These are phyloP conservation scores for Siphlonurus alternatus DNA, from an alignment of 2,888 invertebrate genomes.

Conservation along the genomic window DNA sequence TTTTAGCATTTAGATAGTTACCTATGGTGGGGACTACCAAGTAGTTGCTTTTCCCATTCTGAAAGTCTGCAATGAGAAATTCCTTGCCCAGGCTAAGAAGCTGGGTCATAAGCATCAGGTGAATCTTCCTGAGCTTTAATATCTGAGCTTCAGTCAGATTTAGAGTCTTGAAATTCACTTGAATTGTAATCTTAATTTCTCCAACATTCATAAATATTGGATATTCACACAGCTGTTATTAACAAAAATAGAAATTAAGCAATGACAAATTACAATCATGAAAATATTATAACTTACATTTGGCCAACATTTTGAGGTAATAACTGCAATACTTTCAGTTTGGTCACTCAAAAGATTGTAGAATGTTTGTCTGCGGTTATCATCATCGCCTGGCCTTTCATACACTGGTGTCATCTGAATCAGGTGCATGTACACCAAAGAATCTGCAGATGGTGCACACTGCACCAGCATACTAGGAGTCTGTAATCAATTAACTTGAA, in stretches of 20 bases:
- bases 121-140: conserved; percentile 40
- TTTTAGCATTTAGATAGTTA: too few relatives aligned
- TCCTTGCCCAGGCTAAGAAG: conserved; percentile 44
- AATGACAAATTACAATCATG: too few relatives aligned
- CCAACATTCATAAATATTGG: conserved; percentile 57
- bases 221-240: conserved; percentile 34
- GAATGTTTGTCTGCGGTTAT: conserved; percentile 33
- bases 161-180: conserved; percentile 31
- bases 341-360: conserved; percentile 33
- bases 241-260: conserved; percentile 8
- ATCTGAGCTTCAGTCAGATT: conserved; percentile 32
- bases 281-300: background rate
- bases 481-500: conserved; percentile 15
- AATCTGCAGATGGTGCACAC: background rate
- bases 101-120: conserved; percentile 55
- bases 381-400: conserved; percentile 23
- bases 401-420: conserved; percentile 39
- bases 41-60: background rate
- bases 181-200: conserved; percentile 33
- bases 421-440: conserved; percentile 35
- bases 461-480: too few relatives aligned
- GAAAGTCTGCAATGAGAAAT: conserved; percentile 28
- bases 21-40: conserved; percentile 5
- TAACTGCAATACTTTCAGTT: conserved; percentile 40
- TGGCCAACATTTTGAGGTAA: conserved; percentile 32